These are phyloP conservation scores for Cossypha dichroa DNA, from an alignment of 2,797 vertebrate species.

Conservation along the genomic window DNA sequence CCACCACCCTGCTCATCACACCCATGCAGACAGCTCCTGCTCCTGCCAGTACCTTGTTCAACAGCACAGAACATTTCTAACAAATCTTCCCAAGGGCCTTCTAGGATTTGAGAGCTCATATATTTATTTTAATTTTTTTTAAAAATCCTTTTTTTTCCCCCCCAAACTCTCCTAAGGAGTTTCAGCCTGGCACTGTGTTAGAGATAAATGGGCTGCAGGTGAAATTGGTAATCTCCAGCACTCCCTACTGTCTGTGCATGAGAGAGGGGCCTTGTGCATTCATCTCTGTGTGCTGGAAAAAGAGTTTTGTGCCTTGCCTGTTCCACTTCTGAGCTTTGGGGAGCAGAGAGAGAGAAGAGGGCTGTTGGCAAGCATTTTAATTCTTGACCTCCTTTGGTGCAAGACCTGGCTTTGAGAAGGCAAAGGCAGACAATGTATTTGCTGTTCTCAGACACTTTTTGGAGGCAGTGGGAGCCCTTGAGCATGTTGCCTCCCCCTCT, in stretches of 20 bases:
- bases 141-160: not conserved
- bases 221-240: not conserved
- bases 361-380: not conserved
- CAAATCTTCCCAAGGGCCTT: not conserved
- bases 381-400: not conserved
- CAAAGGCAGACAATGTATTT: not conserved
- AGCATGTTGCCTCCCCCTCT: fast-evolving
- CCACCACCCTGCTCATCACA: fast-evolving
- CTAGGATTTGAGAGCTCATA: not conserved
- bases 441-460: not conserved
- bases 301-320: not conserved
- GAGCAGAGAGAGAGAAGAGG: not conserved
- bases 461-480: not conserved
- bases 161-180: not conserved
- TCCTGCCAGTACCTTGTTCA: not conserved
- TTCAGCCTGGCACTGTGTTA: not conserved
- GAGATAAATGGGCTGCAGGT: not conserved
- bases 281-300: not conserved
- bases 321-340: not conserved
- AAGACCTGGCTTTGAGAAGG: not conserved
- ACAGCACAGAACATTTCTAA: not conserved
- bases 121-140: not conserved
- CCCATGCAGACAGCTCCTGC: not conserved
- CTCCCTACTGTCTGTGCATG: not conserved
- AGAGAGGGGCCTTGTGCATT: fast-evolving